Evolutionary conservation across 2,797 vertebrate genomes (phyloP).

Genomic region (Parambassis ranga): DNA sequence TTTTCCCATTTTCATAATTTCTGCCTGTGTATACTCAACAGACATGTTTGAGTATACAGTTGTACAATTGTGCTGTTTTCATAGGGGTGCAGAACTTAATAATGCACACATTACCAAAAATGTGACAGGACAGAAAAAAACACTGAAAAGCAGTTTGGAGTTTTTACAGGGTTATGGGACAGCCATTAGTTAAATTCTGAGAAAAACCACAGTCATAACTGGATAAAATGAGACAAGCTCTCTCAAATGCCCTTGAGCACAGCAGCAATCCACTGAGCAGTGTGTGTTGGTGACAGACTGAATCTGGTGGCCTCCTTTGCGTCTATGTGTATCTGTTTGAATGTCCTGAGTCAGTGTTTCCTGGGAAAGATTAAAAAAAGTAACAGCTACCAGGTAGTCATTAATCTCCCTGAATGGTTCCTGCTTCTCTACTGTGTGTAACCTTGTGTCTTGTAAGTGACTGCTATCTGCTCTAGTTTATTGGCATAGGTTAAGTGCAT

Average conservation of each 20-base stretch:
- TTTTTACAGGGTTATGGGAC: no score
- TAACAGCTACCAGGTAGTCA: constrained; percentile 2
- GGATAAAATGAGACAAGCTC: no score
- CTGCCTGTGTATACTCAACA: no score
- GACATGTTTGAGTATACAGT: no score
- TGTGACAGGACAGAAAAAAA: no score
- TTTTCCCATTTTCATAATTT: no score
- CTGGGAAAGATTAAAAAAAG: constrained; percentile 25
- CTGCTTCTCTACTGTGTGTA: constrained; percentile 18
- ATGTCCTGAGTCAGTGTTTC: constrained; percentile 35
- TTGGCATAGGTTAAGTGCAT: constrained; percentile 32
- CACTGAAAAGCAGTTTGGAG: no score
- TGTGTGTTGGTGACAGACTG: background rate
- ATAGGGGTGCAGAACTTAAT: no score
- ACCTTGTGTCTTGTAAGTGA: constrained; percentile 33
- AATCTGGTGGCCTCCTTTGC: background rate
- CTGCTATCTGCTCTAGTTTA: constrained; percentile 24
- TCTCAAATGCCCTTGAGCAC: background rate
- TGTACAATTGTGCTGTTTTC: no score
- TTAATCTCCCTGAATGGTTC: constrained; percentile 26
- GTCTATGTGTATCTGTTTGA: background rate
- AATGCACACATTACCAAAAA: no score
- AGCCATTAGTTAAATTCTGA: no score
- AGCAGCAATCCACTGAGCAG: background rate
- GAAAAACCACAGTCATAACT: no score